Base-by-base conservation (phyloP, 2,888 invertebrate genomes). In the Platycheirus rosarum region DNA sequence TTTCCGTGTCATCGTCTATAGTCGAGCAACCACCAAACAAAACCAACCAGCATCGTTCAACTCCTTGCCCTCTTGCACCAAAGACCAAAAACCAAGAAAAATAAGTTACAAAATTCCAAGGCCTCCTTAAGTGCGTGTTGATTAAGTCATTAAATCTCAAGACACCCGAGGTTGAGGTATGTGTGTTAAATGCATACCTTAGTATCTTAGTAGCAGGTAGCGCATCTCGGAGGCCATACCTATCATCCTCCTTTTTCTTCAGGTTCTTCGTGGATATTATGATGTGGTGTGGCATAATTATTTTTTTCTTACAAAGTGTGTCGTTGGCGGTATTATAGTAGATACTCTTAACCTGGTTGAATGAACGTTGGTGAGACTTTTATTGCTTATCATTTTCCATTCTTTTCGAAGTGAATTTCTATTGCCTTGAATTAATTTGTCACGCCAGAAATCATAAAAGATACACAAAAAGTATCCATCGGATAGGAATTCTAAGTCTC, bases 1-100 rank as follows among this genome's bases (percentile, higher is more conserved):
- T 86, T 86, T 85, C 57, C 85, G 76, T 85, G 85, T 86, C 85
- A 73, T 85, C 79, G 48, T 62, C 75, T 32, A 68, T 68, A 70
- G 66, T 51, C 53, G 46, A 51, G 62, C 53, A 37, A 46, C 46
- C 42, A 40, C 40, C 35, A 40, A 40, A 40, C 37, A 14, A 51
- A 40, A 40, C 23, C 37, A 14, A 51, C 23, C 48, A 48, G 26
- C 32, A 18, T 44, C 48, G 32, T 23, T 20, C 44, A n/a, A 42
- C 26, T 60, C 16, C 42, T 60, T 29, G 6, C n/a, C 13, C 26
- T 14, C n/a, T 37, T 18, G 0, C 4, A 0, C 4, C 37, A 37
- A 9, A 14, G n/a, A 66, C 26, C 26, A 40, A 42, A 68, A 68
- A 51, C 5, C 7, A 9, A 60, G 46, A 68, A 60, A 73, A 78